Evolutionary conservation across 2,797 vertebrate genomes (phyloP).

Genomic region (Ateles fusciceps): DNA sequence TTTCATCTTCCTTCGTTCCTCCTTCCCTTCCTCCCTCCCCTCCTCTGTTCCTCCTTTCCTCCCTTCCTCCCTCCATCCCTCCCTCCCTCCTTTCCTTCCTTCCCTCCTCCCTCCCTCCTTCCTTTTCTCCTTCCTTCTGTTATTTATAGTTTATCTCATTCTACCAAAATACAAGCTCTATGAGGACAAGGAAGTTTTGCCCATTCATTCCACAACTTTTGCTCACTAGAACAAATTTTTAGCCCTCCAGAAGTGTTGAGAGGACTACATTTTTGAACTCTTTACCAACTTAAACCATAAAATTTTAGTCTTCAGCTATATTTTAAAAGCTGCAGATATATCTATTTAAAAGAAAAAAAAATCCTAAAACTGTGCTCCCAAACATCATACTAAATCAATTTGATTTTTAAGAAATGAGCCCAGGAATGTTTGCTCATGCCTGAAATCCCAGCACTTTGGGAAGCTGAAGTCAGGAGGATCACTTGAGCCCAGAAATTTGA

Average conservation of each 20-base stretch:
- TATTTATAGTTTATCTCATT: not conserved
- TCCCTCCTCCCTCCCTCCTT: not conserved
- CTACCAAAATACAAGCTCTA: not conserved
- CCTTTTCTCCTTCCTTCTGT: no score
- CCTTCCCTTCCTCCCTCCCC: no score
- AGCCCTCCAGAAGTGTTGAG: not conserved
- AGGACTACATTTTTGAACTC: not conserved
- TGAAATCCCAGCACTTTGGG: not conserved
- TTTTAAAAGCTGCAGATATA: not conserved
- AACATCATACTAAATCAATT: not conserved
- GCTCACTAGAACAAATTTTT: not conserved
- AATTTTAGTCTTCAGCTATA: not conserved
- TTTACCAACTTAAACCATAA: not conserved
- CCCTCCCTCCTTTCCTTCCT: no score
- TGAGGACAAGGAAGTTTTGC: not conserved
- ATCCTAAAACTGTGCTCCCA: not conserved
- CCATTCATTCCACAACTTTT: not conserved
- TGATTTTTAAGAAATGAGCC: not conserved
- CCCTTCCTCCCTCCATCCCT: accelerated
- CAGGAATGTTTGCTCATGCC: not conserved
- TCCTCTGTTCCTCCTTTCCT: accelerated
- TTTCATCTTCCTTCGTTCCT: not conserved
- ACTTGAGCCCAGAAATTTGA: not conserved
- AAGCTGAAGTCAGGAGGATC: not conserved
- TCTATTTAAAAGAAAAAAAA: not conserved